Percentiles rank a stretch among this genome's conserved stretches.
Evolutionary conservation across 2,888 invertebrate genomes (phyloP).

Genomic region (Luffia ferchaultella): DNA sequence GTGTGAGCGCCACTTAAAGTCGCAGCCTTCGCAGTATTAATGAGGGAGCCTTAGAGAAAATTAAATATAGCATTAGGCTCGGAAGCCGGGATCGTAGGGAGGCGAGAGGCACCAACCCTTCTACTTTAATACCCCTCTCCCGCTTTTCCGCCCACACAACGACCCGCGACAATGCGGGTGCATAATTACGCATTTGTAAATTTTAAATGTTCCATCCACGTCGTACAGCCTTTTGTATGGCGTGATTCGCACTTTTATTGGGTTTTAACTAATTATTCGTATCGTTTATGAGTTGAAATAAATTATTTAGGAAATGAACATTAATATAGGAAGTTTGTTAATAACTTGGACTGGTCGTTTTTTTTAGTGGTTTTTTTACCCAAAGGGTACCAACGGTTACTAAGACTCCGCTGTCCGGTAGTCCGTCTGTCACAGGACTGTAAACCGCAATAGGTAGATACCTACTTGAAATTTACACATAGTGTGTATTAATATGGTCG

Average conservation of each 20-base stretch:
- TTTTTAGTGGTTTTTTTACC: too few species aligned
- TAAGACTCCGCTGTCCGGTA: too few species aligned
- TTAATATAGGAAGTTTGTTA: too few species aligned
- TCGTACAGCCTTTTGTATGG: conserved; percentile 59
- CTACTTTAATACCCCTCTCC: conserved; percentile 18
- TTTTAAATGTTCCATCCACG: conserved; percentile 61
- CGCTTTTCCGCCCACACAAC: conserved; percentile 2
- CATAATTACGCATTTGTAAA: conserved; percentile 67
- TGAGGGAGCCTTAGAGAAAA: conserved; percentile 66
- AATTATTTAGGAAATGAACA: neutral
- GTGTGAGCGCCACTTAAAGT: conserved; percentile 65
- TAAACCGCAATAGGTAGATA: too few species aligned
- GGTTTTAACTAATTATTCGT: conserved; percentile 8
- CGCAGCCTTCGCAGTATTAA: conserved; percentile 63
- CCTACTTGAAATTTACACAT: too few species aligned
- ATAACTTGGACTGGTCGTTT: too few species aligned
- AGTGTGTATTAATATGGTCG: too few species aligned
- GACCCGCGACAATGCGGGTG: conserved; percentile 60
- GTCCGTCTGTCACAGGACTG: too few species aligned
- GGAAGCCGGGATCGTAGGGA: conserved; percentile 50
- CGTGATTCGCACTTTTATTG: conserved; percentile 57
- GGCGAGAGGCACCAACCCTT: conserved; percentile 37
- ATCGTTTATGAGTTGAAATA: neutral
- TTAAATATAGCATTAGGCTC: conserved; percentile 67
- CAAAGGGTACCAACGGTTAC: too few species aligned